These are phyloP conservation scores for Lasius platythorax DNA, from an alignment of 2,888 invertebrate species.

Conservation along the genomic window DNA sequence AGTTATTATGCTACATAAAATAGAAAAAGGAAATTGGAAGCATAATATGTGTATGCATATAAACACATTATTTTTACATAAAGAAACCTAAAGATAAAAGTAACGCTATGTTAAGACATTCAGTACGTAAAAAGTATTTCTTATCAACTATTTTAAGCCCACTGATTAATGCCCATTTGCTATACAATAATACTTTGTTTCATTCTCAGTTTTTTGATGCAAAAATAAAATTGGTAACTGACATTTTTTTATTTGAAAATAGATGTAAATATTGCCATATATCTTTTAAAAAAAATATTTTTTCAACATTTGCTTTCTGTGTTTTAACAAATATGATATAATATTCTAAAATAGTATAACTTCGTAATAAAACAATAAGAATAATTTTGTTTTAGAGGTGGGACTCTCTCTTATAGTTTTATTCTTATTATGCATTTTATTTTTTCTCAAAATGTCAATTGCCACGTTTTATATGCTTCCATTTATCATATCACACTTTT, in stretches of 20 bases:
- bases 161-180: constrained; percentile 1
- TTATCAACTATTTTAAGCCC: constrained; percentile 14
- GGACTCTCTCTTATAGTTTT: not conserved
- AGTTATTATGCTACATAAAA: not conserved
- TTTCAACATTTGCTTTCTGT: not conserved
- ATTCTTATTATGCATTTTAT: not conserved
- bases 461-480: not conserved
- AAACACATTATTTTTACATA: constrained; percentile 4
- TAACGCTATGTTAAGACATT: not conserved
- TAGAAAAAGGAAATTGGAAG: not conserved
- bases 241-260: not conserved
- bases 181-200: not conserved
- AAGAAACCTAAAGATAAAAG: constrained; percentile 1
- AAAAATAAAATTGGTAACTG: constrained; percentile 3
- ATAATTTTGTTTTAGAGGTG: not conserved
- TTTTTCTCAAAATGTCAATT: constrained; percentile 20
- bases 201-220: not conserved
- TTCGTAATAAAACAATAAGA: constrained; percentile 5
- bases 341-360: not conserved
- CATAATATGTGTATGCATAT: not conserved
- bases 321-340: not conserved
- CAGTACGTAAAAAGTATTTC: not conserved
- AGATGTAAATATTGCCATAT: not conserved
- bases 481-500: constrained; percentile 6
- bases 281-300: not conserved